Conservation (phyloP, 2,888 invertebrate genomes). For the Mycalesis mineus region DNA sequence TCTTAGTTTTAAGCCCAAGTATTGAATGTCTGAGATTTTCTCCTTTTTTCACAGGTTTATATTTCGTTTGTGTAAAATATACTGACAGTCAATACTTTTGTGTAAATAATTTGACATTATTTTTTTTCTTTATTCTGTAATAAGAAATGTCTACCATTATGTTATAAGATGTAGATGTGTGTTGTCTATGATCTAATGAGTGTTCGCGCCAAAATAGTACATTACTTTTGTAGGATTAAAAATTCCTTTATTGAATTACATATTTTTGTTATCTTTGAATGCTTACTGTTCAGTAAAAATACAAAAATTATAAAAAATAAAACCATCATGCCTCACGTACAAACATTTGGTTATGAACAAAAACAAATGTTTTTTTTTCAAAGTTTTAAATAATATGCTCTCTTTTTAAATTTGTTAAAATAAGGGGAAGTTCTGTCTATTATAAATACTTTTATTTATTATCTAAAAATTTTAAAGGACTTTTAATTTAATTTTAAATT, state of each 20-base stretch:
- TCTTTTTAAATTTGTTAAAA: background rate
- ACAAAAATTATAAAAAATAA: background rate
- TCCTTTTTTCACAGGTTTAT: background rate
- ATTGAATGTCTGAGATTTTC: conserved; percentile 28
- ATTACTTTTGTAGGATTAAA: background rate
- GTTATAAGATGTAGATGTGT: background rate
- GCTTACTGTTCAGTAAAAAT: background rate
- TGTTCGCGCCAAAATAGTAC: background rate
- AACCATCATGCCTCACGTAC: background rate
- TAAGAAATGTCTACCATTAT: conserved; percentile 5
- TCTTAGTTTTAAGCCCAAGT: conserved; percentile 16
- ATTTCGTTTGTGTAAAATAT: background rate
- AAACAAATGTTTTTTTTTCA: background rate
- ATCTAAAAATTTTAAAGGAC: no score
- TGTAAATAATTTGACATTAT: conserved; percentile 4
- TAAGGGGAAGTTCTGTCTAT: no score
- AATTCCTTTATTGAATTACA: no score
- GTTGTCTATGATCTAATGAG: background rate
- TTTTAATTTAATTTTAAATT: no score
- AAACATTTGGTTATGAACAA: background rate
- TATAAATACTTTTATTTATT: no score
- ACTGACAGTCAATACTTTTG: background rate
- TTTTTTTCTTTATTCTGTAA: background rate
- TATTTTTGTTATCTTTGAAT: background rate
- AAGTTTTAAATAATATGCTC: background rate